Evolutionary conservation across 2,113 vertebrate species (phyloP), one percentile per base, ranked within the genome.

Genomic region (Cairina moschata): DNA sequence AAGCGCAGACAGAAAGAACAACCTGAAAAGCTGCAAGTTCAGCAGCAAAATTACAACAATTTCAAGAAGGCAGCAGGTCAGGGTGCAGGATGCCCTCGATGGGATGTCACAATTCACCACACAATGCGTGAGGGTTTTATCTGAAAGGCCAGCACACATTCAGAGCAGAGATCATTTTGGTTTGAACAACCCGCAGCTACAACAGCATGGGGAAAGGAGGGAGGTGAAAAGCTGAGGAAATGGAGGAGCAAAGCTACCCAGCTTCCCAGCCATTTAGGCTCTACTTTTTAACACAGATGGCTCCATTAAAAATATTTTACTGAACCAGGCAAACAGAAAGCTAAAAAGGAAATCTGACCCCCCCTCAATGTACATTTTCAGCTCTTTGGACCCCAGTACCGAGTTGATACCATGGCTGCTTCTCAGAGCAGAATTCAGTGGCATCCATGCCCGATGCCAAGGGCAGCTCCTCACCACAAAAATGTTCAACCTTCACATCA

Each of bases 31-130:
- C 78, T 38, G 54, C 0, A 2, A 62, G 44, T 77, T 87, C 74
- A 73, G 40, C 42, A 77, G 74, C 36, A 83, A 80, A 92, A 46
- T 0, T 0, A 22, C 0, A 0, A 40, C 6, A 66, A 18, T 38
- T 36, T 89, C 58, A 63, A 7, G 3, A 62, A 91, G 32, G 54
- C 42, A 81, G 52, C 14, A 55, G 32, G 62, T 60, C 29, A 80
- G n/a, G 28, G 69, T 38, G 18, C 50, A 72, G 59, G 20, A 77
- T 48, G 75, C 44, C 44, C 58, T 36, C 62, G 55, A 26, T 26
- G 44, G 34, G 52, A 58, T 17, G 32, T 1, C 11, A 2, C 16
- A 17, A 56, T 46, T 86, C 73, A 31, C 18, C 25, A 48, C 32
- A 17, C 11, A 4, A 18, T 13, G n/a, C 1, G 3, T 36, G 15